A percentile compares a stretch with the other conserved stretches of the same genome.
Conservation (phyloP, 2,113 vertebrate species). For the Datnioides undecimradiatus region DNA sequence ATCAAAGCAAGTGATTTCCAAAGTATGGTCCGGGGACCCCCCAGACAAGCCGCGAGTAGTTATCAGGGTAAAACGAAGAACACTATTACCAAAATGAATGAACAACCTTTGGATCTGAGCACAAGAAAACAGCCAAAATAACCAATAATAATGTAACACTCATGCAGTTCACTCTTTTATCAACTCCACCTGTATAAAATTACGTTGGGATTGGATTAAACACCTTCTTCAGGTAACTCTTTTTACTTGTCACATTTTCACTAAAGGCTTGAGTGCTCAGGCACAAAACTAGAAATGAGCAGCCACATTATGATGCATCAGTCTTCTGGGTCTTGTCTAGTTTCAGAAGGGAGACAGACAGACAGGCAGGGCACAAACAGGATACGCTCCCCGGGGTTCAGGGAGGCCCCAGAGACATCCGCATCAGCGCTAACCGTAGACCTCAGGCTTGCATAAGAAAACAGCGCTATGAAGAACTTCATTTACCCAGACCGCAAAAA, state of each 20-base stretch:
- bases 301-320: background rate
- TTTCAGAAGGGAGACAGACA: conserved; percentile 18
- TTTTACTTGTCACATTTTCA: background rate
- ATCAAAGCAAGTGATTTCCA: background rate
- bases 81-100: too few relatives aligned
- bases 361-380: conserved; percentile 71
- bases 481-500: conserved; percentile 51
- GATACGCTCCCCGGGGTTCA: conserved; percentile 74
- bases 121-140: background rate
- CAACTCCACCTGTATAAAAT: background rate
- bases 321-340: conserved; percentile 30
- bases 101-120: background rate
- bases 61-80: too few relatives aligned
- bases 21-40: background rate
- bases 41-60: background rate
- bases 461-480: conserved; percentile 40
- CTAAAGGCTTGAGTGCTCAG: background rate
- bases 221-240: background rate
- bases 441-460: conserved; percentile 68
- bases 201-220: background rate
- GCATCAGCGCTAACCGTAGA: conserved; percentile 33
- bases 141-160: background rate
- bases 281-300: conserved; percentile 29
- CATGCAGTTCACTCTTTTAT: too few relatives aligned
- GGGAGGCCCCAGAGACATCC: conserved; percentile 69